Evolutionary conservation across 2,797 vertebrate genomes (phyloP), one percentile per base, ranked within the genome.

Genomic region (Pseudochromis fuscus): DNA sequence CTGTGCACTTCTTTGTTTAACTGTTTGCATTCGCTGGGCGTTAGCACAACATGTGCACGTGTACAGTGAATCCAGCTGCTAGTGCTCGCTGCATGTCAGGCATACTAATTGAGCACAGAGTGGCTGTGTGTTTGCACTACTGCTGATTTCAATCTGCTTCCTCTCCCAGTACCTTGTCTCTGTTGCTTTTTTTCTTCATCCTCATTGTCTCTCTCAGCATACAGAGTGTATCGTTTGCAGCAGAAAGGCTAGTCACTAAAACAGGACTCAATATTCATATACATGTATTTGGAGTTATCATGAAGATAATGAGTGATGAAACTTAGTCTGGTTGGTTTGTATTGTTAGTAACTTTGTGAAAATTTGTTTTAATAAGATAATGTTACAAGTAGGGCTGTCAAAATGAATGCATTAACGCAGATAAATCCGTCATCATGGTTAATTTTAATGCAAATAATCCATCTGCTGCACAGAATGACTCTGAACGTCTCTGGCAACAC

Each of bases 31-130:
- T 82, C 1, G 4, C 37, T 16, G 59, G 79, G 52, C 40, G 60
- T 86, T 81, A 42, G 55, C 62, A 33, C 82, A 69, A 76, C 75
- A 76, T 50, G 27, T 75, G 83, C 69, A 49, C 69, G 65, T 77
- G 52, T 66, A 75, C 87, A 70, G 77, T 81, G 78, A 83, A 84
- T 87, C 79, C 81, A 88, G 85, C 81, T 90, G 87, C 88, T 27
- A 10, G 72, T 42, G 76, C 52, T 28, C 31, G 12, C 65, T 49
- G 82, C 84, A n/a, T 68, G 76, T 79, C 84, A 82, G 80, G 88
- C 84, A 92, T 93, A 89, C 87, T 85, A 89, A 92, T 87, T 71
- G 81, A 79, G 64, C 40, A 28, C 44, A 35, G 71, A 84, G 70
- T 48, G 61, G 28, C 45, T 44, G 57, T 13, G 44, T 71, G 67